A percentile compares a stretch with the other conserved stretches of the same genome.
Conservation (phyloP, 2,797 vertebrate genomes). For the Acropternis orthonyx region DNA sequence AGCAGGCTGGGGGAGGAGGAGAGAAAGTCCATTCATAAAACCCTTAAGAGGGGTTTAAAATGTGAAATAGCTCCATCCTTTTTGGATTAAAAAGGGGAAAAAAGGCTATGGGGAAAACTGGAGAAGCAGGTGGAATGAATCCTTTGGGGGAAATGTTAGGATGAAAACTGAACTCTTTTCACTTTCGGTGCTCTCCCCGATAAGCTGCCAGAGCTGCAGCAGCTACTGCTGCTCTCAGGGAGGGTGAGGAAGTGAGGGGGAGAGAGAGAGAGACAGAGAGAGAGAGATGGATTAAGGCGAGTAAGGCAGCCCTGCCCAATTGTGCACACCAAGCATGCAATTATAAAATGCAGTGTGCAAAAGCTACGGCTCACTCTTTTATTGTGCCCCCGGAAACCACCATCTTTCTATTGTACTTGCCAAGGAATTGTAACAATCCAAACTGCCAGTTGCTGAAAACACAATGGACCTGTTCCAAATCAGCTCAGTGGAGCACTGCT, state of each 20-base stretch:
- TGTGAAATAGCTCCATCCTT: background rate
- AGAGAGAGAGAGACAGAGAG: background rate
- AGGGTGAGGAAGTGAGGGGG: conserved; percentile 28
- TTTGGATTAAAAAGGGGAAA: background rate
- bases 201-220: conserved; percentile 33
- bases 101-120: background rate
- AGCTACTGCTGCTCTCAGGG: conserved; percentile 32
- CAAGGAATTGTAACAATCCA: conserved; percentile 44
- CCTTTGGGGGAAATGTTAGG: conserved; percentile 30
- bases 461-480: conserved; percentile 44
- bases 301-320: conserved; percentile 19
- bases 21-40: background rate
- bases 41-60: background rate
- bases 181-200: conserved; percentile 17
- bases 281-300: conserved; percentile 35
- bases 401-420: conserved; percentile 53
- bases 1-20: background rate
- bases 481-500: conserved; percentile 6
- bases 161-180: conserved; percentile 18
- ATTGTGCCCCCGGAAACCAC: conserved; percentile 14
- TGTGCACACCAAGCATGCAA: conserved; percentile 31
- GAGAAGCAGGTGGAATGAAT: conserved; percentile 66
- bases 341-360: conserved; percentile 26
- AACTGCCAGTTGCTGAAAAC: conserved; percentile 53
- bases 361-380: conserved; percentile 29